A percentile compares a stretch with the other conserved stretches of the same genome.
Conservation (phyloP, 2,888 invertebrate species). For the Melanostoma mellinum region DNA sequence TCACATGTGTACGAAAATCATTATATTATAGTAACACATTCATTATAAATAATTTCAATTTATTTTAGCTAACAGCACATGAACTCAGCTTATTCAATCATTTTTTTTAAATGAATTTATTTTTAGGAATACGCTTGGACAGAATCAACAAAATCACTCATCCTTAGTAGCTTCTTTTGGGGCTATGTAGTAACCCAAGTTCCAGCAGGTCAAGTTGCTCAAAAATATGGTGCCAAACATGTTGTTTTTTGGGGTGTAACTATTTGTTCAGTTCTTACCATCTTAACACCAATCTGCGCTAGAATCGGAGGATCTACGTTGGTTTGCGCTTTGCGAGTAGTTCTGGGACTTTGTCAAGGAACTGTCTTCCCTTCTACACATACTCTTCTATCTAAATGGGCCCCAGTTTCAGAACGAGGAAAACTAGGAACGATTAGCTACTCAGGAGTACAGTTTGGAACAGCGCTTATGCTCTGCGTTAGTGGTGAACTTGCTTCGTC, state of each 20-base stretch:
- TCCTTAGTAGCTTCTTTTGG: slow-evolving; percentile 87
- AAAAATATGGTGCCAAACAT: slow-evolving; percentile 87
- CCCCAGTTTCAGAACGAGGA: slow-evolving; percentile 87
- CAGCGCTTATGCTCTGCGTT: slow-evolving; percentile 85
- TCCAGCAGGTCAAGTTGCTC: slow-evolving; percentile 88
- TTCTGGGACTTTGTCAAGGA: slow-evolving; percentile 88
- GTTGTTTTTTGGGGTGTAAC: slow-evolving; percentile 84
- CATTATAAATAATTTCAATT: no score
- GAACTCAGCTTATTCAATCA: background rate
- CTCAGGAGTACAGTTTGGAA: slow-evolving; percentile 90
- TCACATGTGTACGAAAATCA: no score
- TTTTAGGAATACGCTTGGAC: slow-evolving; percentile 85
- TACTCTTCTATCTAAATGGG: slow-evolving; percentile 87
- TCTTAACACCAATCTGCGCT: slow-evolving; percentile 88
- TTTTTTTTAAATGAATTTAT: background rate
- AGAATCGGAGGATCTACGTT: slow-evolving; percentile 85
- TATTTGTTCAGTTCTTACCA: slow-evolving; percentile 86
- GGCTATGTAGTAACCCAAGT: slow-evolving; percentile 86
- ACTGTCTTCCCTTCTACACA: slow-evolving; percentile 87
- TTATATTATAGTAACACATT: no score
- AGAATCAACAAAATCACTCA: slow-evolving; percentile 83
- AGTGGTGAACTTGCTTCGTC: slow-evolving; percentile 88
- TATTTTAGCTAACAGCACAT: slow-evolving; percentile 81
- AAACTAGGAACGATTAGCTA: slow-evolving; percentile 86
- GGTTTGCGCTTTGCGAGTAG: slow-evolving; percentile 84